A percentile compares a stretch with the other conserved stretches of the same genome.
phyloP scores from a whole-genome alignment of 35 echinoderm and acorn worm species.

The Apostichopus californicus region DNA sequence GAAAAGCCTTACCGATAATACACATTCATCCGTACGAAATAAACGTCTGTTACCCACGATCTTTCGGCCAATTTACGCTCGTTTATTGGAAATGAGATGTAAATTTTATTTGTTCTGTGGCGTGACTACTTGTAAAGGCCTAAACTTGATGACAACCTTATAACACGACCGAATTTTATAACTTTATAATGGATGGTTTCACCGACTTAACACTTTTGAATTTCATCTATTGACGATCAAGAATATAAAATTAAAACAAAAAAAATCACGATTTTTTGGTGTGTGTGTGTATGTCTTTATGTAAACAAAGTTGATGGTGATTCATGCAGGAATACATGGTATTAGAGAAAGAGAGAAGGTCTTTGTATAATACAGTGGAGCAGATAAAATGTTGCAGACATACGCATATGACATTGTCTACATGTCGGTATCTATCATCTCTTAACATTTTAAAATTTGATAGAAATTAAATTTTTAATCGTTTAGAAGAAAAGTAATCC shows the following conservation, averaged over 20 bases:
- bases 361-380: too few relatives aligned
- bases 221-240: too few relatives aligned
- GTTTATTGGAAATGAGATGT: slow-evolving; percentile 30
- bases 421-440: too few relatives aligned
- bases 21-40: slow-evolving; percentile 15
- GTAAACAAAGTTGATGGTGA: not conserved
- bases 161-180: not conserved
- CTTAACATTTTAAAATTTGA: too few relatives aligned
- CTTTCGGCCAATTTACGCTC: slow-evolving; percentile 49
- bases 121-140: not conserved
- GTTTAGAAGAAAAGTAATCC: too few relatives aligned
- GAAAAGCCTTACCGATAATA: not conserved
- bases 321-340: not conserved
- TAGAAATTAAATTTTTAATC: too few relatives aligned
- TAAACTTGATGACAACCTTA: not conserved
- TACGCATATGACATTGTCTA: too few relatives aligned
- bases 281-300: not conserved
- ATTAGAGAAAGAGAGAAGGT: too few relatives aligned
- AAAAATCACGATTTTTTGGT: not conserved
- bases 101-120: slow-evolving; percentile 20
- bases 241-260: too few relatives aligned
- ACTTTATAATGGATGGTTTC: not conserved
- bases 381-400: too few relatives aligned
- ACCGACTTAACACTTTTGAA: too few relatives aligned
- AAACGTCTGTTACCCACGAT: slow-evolving; percentile 18